Evolutionary conservation across 2,888 invertebrate genomes (phyloP).

Genomic region (Agrenia bidenticulata): DNA sequence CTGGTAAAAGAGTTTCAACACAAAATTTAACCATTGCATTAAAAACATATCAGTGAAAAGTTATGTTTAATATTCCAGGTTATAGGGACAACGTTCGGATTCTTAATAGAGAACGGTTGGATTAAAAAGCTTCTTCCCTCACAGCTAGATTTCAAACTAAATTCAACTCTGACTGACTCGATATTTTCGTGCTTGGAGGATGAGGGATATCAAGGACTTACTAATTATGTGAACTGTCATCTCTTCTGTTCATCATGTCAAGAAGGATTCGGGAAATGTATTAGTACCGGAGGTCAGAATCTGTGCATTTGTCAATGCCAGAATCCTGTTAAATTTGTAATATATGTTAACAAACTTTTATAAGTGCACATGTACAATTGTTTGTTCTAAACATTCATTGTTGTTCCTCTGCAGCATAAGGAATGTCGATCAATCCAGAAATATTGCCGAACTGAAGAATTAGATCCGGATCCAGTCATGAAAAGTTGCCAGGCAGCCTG

Average conservation of each 20-base stretch:
- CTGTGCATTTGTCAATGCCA: conserved; percentile 30
- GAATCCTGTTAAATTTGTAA: conserved; percentile 1
- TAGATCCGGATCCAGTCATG: conserved; percentile 12
- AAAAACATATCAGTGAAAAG: too few relatives aligned
- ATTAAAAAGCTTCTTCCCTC: too few relatives aligned
- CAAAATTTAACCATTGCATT: too few relatives aligned
- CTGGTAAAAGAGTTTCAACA: too few relatives aligned
- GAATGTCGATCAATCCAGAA: conserved; percentile 24
- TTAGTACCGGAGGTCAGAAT: conserved; percentile 12
- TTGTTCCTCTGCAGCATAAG: background rate
- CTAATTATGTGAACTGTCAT: conserved; percentile 28
- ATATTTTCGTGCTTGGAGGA: conserved; percentile 17
- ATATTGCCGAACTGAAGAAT: too few relatives aligned
- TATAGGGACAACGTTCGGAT: too few relatives aligned
- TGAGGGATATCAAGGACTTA: conserved; percentile 23
- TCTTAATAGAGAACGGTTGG: too few relatives aligned
- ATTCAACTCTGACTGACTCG: background rate
- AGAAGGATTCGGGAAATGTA: conserved; percentile 27
- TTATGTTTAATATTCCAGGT: too few relatives aligned
- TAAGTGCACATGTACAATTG: background rate
- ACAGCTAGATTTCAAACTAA: background rate
- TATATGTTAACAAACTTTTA: background rate
- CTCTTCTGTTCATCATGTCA: conserved; percentile 27
- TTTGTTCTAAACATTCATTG: background rate
- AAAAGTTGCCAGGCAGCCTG: conserved; percentile 24